A percentile compares a stretch with the other conserved stretches of the same genome.
Evolutionary conservation across 2,113 vertebrate species (phyloP).

Genomic region (Prunella himalayana): DNA sequence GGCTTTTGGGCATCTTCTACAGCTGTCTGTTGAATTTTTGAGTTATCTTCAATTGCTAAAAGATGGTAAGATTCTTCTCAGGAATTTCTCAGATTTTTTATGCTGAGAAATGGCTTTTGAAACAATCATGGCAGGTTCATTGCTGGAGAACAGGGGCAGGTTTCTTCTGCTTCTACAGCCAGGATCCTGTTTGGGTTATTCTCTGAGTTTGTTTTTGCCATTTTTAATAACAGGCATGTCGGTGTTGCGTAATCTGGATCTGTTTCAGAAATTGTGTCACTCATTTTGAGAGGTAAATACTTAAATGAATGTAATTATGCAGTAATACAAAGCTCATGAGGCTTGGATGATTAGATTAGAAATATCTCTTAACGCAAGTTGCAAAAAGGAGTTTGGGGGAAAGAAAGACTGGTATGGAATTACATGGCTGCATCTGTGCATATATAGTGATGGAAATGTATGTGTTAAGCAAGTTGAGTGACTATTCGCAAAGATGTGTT

Average conservation of each 20-base stretch:
- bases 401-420: neutral
- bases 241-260: neutral
- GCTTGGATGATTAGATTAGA: neutral
- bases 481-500: neutral
- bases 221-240: neutral
- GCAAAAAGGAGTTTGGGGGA: neutral
- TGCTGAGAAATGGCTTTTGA: neutral
- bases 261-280: neutral
- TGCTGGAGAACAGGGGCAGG: neutral
- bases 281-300: neutral
- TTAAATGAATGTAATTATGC: neutral
- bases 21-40: neutral
- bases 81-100: neutral
- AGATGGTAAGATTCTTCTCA: neutral
- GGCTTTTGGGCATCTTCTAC: neutral
- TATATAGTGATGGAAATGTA: neutral
- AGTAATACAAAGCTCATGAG: neutral
- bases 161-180: neutral
- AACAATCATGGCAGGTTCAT: neutral
- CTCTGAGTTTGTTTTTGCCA: neutral
- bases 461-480: neutral
- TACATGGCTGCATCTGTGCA: neutral
- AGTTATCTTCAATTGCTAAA: neutral
- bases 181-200: neutral
- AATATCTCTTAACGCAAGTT: neutral